These are phyloP conservation scores for Trochalopteron elliotii DNA, from an alignment of 2,113 vertebrate species.

Conservation along the genomic window DNA sequence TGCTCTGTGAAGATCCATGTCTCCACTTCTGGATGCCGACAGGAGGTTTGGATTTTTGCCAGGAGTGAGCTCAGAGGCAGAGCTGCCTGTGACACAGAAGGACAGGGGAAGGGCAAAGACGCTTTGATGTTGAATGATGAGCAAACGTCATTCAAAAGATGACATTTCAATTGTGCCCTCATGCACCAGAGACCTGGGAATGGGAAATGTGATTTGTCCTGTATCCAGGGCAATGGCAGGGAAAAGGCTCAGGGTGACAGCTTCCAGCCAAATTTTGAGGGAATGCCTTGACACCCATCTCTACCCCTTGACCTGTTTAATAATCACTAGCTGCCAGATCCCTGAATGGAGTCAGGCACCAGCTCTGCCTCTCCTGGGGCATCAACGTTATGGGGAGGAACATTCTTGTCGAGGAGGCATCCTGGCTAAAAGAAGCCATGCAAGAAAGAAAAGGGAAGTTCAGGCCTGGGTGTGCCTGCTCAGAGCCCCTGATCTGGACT, in stretches of 20 bases:
- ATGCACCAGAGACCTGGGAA: background rate
- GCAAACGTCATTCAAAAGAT: constrained; percentile 12
- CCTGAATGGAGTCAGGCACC: background rate
- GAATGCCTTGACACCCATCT: background rate
- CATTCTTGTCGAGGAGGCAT: rapidly evolving
- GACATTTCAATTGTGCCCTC: background rate
- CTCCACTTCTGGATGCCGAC: background rate
- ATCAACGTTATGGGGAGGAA: background rate
- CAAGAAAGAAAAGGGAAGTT: background rate
- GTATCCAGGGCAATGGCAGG: background rate
- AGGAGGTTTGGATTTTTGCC: background rate
- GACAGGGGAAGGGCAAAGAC: background rate
- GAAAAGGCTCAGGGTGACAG: background rate
- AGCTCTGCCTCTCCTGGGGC: background rate
- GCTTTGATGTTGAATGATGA: constrained; percentile 15
- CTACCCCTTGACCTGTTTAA: background rate
- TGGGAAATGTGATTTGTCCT: background rate
- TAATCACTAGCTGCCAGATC: background rate
- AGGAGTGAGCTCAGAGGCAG: background rate
- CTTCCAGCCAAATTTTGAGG: background rate
- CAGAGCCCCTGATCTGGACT: background rate
- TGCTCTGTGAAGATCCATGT: background rate
- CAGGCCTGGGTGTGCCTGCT: background rate
- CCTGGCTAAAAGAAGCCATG: rapidly evolving
- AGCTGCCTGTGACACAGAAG: background rate